A percentile compares a stretch with the other conserved stretches of the same genome.
phyloP scores from a whole-genome alignment of 2,888 invertebrate species.

The Acanthosoma haemorrhoidale region DNA sequence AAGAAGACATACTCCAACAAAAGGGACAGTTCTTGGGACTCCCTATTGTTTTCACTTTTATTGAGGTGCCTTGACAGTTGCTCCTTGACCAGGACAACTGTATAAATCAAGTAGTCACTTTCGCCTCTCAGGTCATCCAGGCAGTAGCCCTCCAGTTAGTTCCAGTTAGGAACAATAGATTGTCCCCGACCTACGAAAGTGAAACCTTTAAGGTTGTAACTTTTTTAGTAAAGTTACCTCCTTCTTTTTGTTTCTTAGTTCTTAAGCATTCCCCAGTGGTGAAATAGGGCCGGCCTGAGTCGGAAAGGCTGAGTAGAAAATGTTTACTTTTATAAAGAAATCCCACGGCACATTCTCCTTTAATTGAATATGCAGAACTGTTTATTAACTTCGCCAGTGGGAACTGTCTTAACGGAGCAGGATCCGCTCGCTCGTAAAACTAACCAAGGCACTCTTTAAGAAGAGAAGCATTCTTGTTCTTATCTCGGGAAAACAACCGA shows the following conservation, averaged over 20 bases:
- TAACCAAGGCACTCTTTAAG: no score
- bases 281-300: background rate
- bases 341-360: background rate
- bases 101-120: background rate
- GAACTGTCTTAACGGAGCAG: background rate
- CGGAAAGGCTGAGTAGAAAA: background rate
- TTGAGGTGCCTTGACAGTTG: constrained; percentile 6
- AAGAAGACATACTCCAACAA: background rate
- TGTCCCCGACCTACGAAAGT: no score
- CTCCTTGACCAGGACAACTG: background rate
- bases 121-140: background rate
- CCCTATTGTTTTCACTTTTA: constrained; percentile 2
- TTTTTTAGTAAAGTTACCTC: no score
- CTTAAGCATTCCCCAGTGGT: no score
- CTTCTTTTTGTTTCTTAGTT: no score
- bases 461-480: background rate
- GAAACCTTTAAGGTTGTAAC: no score
- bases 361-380: background rate
- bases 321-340: background rate
- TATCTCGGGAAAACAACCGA: no score
- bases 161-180: background rate
- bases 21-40: background rate
- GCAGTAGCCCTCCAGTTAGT: background rate
- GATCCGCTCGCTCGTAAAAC: background rate
- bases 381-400: background rate